Conservation (phyloP, 2,113 vertebrate genomes). For the Girardinichthys multiradiatus region DNA sequence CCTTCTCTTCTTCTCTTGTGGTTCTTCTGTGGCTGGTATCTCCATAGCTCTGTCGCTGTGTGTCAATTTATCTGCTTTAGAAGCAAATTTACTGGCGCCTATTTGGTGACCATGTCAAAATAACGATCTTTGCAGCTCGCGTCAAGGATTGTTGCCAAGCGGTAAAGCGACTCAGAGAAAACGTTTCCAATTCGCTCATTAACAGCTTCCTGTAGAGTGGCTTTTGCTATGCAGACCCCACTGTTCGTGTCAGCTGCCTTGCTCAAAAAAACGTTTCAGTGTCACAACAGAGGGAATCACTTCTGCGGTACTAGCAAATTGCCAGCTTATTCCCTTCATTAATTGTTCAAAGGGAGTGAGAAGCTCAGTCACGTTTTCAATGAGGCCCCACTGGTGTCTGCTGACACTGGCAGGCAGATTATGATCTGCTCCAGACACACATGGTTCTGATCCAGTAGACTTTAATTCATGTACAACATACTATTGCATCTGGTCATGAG, state of each 20-base stretch:
- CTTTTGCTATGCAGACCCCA: too few relatives aligned
- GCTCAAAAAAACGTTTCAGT: not conserved
- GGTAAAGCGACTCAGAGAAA: slow-evolving; percentile 8
- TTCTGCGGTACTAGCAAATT: not conserved
- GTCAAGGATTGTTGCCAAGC: too few relatives aligned
- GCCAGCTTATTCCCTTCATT: not conserved
- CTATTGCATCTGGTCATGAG: not conserved
- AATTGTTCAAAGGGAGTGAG: slow-evolving; percentile 5
- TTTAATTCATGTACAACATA: not conserved
- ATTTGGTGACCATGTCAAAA: slow-evolving; percentile 8
- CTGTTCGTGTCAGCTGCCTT: too few relatives aligned
- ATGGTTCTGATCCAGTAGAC: not conserved
- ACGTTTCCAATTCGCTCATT: not conserved
- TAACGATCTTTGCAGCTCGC: too few relatives aligned
- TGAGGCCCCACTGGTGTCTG: not conserved
- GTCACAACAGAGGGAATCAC: slow-evolving; percentile 1
- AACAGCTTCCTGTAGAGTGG: not conserved
- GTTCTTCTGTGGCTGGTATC: slow-evolving; percentile 5
- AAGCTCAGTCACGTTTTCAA: slow-evolving; percentile 2
- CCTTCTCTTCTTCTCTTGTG: not conserved
- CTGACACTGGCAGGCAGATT: not conserved
- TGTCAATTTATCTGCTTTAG: not conserved
- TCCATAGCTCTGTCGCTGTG: not conserved
- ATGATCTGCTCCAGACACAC: slow-evolving; percentile 9
- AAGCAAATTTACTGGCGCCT: not conserved